Conservation (phyloP, 2,888 invertebrate species). For the Folsomia candida region DNA sequence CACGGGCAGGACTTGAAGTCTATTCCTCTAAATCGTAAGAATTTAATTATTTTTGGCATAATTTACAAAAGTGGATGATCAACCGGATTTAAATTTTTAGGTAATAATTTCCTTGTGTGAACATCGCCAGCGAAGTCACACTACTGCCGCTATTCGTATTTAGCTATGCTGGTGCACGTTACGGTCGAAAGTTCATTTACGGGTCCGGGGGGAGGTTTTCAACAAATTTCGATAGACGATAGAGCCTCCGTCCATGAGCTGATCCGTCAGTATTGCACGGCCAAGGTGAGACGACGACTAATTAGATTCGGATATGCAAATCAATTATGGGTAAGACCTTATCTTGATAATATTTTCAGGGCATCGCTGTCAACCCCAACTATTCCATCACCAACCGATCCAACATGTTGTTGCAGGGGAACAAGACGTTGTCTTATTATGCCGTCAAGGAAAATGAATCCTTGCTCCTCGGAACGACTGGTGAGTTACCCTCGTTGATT, state of each 20-base stretch:
- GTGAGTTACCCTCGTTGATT: too few relatives aligned
- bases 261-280: slow-evolving; percentile 46
- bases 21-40: too few relatives aligned
- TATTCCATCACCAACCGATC: slow-evolving; percentile 51
- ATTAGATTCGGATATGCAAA: neutral
- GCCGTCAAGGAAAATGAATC: slow-evolving; percentile 52
- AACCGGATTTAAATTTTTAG: too few relatives aligned
- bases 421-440: slow-evolving; percentile 49
- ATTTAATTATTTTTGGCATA: too few relatives aligned
- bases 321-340: neutral
- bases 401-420: slow-evolving; percentile 51
- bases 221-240: slow-evolving; percentile 39
- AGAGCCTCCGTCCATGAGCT: slow-evolving; percentile 44
- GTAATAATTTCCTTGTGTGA: too few relatives aligned
- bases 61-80: too few relatives aligned
- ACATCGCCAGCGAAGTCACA: too few relatives aligned
- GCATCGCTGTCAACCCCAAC: slow-evolving; percentile 32
- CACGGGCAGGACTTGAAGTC: too few relatives aligned
- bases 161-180: slow-evolving; percentile 27
- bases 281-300: slow-evolving; percentile 32
- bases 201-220: slow-evolving; percentile 44
- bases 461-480: slow-evolving; percentile 51
- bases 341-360: slow-evolving; percentile 27
- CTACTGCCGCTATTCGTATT: too few relatives aligned
- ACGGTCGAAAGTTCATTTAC: slow-evolving; percentile 47